Evolutionary conservation across 2,888 invertebrate genomes (phyloP).

Genomic region (Cosmia trapezina): DNA sequence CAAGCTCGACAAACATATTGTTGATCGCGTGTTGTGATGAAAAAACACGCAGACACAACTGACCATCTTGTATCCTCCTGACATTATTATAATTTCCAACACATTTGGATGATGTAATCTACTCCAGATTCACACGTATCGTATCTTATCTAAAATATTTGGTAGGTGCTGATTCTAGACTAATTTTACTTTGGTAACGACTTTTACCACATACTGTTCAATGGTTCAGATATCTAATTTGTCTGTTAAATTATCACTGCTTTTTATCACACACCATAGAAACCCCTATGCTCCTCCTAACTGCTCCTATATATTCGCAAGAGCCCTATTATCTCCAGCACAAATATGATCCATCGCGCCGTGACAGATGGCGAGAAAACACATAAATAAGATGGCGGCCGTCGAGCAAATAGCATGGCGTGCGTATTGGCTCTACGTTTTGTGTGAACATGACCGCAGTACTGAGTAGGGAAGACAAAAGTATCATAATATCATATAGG

Average conservation of each 20-base stretch:
- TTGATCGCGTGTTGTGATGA: too few species aligned
- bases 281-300: neutral
- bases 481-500: too few species aligned
- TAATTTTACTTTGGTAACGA: neutral
- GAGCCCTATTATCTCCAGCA: constrained; percentile 24
- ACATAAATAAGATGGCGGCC: constrained; percentile 50
- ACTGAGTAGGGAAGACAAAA: neutral
- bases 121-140: neutral
- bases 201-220: neutral
- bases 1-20: neutral
- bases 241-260: neutral
- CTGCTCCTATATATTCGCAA: constrained; percentile 14
- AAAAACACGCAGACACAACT: neutral
- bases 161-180: neutral
- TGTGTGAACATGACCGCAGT: constrained; percentile 27
- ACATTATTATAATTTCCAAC: neutral
- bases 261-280: neutral
- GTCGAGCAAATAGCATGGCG: constrained; percentile 48
- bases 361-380: constrained; percentile 31
- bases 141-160: neutral
- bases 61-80: neutral
- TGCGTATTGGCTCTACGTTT: constrained; percentile 36
- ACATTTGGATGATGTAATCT: neutral
- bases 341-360: constrained; percentile 36
- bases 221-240: neutral